These are phyloP conservation scores for Ptiloglossa arizonensis DNA, from an alignment of 1,140 invertebrate genomes.

Conservation along the genomic window DNA sequence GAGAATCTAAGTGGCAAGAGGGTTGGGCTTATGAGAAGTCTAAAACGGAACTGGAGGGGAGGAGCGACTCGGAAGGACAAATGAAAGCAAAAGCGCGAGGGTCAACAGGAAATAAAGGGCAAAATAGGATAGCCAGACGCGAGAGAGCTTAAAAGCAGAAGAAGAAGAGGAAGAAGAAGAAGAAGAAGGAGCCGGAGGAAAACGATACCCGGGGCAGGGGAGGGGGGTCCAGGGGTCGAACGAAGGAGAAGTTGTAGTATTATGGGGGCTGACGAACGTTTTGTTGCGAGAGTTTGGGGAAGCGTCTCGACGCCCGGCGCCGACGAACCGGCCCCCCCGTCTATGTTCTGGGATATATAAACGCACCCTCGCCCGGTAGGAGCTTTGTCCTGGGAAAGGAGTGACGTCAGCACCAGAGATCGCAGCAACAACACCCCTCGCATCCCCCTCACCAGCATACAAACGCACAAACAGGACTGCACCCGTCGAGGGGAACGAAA, in stretches of 20 bases:
- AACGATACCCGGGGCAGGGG: too few relatives aligned
- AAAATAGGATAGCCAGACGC: background rate
- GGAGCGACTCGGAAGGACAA: too few relatives aligned
- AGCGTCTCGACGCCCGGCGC: constrained; percentile 56
- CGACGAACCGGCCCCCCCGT: constrained; percentile 1
- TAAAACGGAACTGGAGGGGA: background rate
- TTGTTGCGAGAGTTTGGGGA: constrained; percentile 36
- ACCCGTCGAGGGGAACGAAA: too few relatives aligned
- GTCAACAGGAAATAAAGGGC: background rate
- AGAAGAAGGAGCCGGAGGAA: too few relatives aligned
- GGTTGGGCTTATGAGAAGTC: too few relatives aligned
- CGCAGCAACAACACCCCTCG: too few relatives aligned
- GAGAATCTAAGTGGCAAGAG: background rate
- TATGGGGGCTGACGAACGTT: constrained; percentile 15
- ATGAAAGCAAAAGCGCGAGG: background rate
- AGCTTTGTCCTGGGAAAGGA: constrained; percentile 47
- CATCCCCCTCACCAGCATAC: too few relatives aligned
- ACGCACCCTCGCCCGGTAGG: constrained; percentile 22
- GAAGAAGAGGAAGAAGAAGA: background rate
- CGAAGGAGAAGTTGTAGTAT: constrained; percentile 9
- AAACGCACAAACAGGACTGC: too few relatives aligned
- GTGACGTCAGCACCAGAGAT: constrained; percentile 48
- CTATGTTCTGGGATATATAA: constrained; percentile 6
- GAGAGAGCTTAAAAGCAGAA: background rate
- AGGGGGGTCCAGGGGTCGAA: background rate